These are phyloP conservation scores for Colostygia pectinataria DNA, from an alignment of 2,888 invertebrate genomes.

Conservation along the genomic window DNA sequence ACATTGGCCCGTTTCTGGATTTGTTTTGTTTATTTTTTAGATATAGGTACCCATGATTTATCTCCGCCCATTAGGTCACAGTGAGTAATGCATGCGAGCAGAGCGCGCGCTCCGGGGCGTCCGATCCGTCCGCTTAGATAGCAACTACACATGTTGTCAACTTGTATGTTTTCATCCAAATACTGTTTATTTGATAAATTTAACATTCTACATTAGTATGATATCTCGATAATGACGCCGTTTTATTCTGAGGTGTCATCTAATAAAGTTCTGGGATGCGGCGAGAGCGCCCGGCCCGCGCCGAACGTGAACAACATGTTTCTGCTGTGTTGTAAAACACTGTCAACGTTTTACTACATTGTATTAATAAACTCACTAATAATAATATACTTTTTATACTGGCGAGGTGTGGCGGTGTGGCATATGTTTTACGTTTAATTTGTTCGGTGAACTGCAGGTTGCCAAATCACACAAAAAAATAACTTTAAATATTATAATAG, in stretches of 20 bases:
- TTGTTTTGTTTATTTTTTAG: constrained; percentile 68
- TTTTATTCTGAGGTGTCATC: constrained; percentile 67
- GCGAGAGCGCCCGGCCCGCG: constrained; percentile 32
- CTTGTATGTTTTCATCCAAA: constrained; percentile 81
- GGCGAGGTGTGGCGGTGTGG: no score
- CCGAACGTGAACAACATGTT: constrained; percentile 41
- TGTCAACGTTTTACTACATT: constrained; percentile 39
- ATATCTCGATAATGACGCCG: constrained; percentile 70
- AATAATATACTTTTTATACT: no score
- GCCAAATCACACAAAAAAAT: constrained; percentile 5
- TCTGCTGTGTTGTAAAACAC: constrained; percentile 37
- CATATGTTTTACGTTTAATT: not conserved
- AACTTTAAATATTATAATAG: constrained; percentile 3
- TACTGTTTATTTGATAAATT: constrained; percentile 76
- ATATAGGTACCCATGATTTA: constrained; percentile 68
- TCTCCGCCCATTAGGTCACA: constrained; percentile 78
- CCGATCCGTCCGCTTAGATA: constrained; percentile 76
- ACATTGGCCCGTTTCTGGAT: constrained; percentile 68
- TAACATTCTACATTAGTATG: constrained; percentile 73
- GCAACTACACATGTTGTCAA: constrained; percentile 80
- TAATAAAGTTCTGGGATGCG: constrained; percentile 57
- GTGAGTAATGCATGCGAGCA: constrained; percentile 72
- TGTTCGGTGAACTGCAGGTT: constrained; percentile 10
- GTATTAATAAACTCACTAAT: constrained; percentile 33
- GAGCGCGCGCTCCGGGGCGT: constrained; percentile 68